Percentiles rank a stretch among this genome's conserved stretches.
Evolutionary conservation across 1,140 invertebrate genomes (phyloP).

Genomic region (Brachionus plicatilis): DNA sequence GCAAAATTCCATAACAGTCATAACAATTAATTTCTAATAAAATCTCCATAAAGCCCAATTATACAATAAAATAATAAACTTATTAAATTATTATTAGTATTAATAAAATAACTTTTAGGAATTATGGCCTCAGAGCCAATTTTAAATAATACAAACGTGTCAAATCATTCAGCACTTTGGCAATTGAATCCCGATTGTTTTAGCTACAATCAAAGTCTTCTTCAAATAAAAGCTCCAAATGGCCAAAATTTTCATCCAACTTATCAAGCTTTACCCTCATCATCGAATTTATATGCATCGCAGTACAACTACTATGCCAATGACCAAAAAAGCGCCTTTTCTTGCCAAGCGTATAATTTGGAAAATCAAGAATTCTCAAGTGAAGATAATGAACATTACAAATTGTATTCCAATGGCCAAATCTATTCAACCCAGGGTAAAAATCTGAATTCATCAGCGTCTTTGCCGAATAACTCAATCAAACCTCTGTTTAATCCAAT

Average conservation of each 20-base stretch:
- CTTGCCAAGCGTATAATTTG: background rate
- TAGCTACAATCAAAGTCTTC: background rate
- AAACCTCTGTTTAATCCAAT: constrained; percentile 17
- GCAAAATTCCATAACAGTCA: background rate
- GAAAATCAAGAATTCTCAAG: background rate
- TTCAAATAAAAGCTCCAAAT: background rate
- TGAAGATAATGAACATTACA: background rate
- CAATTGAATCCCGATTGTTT: background rate
- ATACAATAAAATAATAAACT: constrained; percentile 15
- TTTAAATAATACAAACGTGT: background rate
- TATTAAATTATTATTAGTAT: constrained; percentile 12
- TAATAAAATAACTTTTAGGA: constrained; percentile 5
- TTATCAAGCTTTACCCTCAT: background rate
- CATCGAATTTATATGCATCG: background rate
- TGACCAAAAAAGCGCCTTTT: background rate
- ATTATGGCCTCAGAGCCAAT: constrained; percentile 8
- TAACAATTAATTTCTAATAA: background rate
- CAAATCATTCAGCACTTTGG: background rate
- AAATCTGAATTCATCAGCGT: background rate
- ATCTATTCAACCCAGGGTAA: background rate
- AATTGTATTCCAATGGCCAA: background rate
- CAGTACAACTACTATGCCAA: background rate
- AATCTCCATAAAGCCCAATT: background rate
- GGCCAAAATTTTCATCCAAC: background rate
- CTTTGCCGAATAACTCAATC: background rate